Percentiles rank a stretch among this genome's conserved stretches.
Evolutionary conservation across 2,797 vertebrate genomes (phyloP).

Genomic region (Clamator glandarius): DNA sequence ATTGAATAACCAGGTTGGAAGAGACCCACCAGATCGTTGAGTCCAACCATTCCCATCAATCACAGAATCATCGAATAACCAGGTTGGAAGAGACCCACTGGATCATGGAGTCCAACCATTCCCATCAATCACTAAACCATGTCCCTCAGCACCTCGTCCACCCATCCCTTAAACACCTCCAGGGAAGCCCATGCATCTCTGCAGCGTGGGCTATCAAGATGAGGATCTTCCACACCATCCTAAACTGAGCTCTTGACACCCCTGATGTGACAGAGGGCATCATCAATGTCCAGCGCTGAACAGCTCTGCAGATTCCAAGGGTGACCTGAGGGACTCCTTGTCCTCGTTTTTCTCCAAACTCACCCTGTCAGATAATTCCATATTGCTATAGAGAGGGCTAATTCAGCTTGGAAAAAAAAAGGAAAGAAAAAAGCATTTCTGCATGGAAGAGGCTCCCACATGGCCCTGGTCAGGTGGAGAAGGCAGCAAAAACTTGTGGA

Average conservation of each 20-base stretch:
- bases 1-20: too few relatives aligned
- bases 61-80: too few relatives aligned
- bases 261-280: not conserved
- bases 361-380: not conserved
- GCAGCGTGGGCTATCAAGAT: rapidly evolving
- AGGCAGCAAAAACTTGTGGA: not conserved
- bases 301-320: not conserved
- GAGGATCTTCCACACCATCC: not conserved
- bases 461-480: not conserved
- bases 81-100: too few relatives aligned
- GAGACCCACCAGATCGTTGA: too few relatives aligned
- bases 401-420: not conserved
- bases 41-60: too few relatives aligned
- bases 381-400: not conserved
- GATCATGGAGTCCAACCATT: too few relatives aligned
- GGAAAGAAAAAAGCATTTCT: not conserved
- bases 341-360: not conserved
- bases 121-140: too few relatives aligned
- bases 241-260: not conserved
- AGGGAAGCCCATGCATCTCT: too few relatives aligned
- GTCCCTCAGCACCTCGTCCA: too few relatives aligned
- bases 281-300: rapidly evolving
- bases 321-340: rapidly evolving
- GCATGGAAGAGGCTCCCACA: not conserved
- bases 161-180: too few relatives aligned